A percentile compares a stretch with the other conserved stretches of the same genome.
Conservation (phyloP, 2,113 vertebrate species). For the Geococcyx californianus region DNA sequence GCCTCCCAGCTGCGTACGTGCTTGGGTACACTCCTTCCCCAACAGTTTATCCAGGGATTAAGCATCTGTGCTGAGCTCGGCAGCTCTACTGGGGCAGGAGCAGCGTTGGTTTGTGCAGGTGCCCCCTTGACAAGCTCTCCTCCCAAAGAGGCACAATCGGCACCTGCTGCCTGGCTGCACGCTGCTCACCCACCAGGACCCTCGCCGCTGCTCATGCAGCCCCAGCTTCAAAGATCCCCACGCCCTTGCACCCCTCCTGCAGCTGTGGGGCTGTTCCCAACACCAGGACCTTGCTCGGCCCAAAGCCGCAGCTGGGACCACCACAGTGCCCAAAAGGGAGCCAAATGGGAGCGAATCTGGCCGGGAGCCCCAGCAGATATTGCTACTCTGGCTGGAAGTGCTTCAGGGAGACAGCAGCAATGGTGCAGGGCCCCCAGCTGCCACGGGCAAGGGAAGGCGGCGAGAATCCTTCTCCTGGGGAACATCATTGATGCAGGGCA, state of each 20-base stretch:
- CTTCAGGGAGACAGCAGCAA: not conserved
- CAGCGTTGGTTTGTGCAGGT: accelerated
- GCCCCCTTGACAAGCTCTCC: no score
- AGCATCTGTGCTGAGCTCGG: not conserved
- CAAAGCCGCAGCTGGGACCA: not conserved
- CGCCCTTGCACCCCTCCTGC: not conserved
- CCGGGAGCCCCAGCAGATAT: not conserved
- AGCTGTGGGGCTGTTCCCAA: not conserved
- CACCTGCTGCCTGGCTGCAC: accelerated
- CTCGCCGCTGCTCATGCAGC: accelerated
- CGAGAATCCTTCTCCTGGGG: not conserved
- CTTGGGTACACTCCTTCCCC: not conserved
- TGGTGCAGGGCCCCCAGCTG: accelerated
- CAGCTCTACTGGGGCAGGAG: not conserved
- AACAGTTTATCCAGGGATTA: not conserved
- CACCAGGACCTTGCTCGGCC: not conserved
- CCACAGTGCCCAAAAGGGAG: not conserved
- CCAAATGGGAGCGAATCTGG: accelerated
- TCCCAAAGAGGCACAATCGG: not conserved
- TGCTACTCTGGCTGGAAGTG: accelerated
- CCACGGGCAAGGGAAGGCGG: not conserved
- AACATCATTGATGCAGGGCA: not conserved
- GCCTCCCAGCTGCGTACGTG: not conserved
- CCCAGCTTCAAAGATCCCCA: not conserved
- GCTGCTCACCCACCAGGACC: accelerated